Percentiles rank a stretch among this genome's conserved stretches.
These are phyloP conservation scores for Bilobella aurantiaca DNA, from an alignment of 1,140 invertebrate genomes.

Conservation along the genomic window DNA sequence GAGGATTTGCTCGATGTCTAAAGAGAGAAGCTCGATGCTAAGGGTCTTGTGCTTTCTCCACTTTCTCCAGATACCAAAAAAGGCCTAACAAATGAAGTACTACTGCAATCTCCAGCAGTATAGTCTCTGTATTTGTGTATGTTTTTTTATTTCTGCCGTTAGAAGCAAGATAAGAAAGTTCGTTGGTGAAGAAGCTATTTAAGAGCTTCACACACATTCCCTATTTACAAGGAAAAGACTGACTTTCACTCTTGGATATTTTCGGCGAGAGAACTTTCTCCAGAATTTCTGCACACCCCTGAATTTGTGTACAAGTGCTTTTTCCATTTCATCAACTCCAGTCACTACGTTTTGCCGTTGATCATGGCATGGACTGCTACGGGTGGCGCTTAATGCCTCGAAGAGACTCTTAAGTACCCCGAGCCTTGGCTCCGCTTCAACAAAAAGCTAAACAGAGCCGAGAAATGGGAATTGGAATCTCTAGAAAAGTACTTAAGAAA, in stretches of 20 bases:
- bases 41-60: background rate
- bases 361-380: background rate
- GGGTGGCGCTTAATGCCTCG: background rate
- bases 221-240: background rate
- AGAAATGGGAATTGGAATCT: background rate
- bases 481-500: no score
- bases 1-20: no score
- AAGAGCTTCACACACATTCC: background rate
- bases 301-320: no score
- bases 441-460: background rate
- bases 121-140: background rate
- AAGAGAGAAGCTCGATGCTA: no score
- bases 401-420: slow-evolving; percentile 5
- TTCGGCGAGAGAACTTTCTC: background rate
- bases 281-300: background rate
- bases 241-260: no score
- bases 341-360: background rate
- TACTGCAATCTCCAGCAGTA: background rate
- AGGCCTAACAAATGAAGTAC: background rate
- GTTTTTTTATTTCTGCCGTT: background rate
- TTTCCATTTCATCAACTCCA: slow-evolving; percentile 10
- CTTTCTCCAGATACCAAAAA: background rate
- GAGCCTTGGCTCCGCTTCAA: background rate
- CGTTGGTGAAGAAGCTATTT: background rate
- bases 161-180: background rate